Percentiles rank a stretch among this genome's conserved stretches.
phyloP scores from a whole-genome alignment of 1,140 invertebrate species.

The Bombus impatiens region DNA sequence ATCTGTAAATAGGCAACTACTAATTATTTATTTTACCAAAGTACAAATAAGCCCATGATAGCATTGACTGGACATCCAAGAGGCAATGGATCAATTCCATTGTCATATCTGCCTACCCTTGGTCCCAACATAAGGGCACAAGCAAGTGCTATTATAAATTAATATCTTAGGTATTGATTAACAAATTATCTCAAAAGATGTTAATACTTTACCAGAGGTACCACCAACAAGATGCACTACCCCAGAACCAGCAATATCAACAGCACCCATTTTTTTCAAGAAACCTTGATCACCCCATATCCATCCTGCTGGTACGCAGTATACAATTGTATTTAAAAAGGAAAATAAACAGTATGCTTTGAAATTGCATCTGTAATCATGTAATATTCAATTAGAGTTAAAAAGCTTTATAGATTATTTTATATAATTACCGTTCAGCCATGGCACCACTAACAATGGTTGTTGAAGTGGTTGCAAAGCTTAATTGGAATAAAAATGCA shows the following conservation, averaged over 20 bases:
- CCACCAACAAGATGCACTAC: conserved; percentile 94
- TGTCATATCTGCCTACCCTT: conserved; percentile 92
- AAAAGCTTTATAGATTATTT: neutral
- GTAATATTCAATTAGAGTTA: neutral
- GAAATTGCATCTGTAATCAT: conserved; percentile 89
- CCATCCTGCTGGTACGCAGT: conserved; percentile 97
- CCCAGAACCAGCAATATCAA: conserved; percentile 96
- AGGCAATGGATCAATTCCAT: conserved; percentile 88
- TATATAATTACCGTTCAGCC: conserved; percentile 88
- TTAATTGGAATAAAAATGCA: conserved; percentile 93
- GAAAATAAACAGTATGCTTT: conserved; percentile 96
- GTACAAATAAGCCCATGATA: conserved; percentile 94
- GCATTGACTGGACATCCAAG: conserved; percentile 95
- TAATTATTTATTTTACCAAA: conserved; percentile 85
- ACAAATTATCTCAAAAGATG: neutral
- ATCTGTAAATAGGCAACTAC: neutral
- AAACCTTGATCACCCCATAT: conserved; percentile 95
- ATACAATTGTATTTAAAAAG: conserved; percentile 93
- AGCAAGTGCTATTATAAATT: conserved; percentile 86
- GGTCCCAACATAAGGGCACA: conserved; percentile 95
- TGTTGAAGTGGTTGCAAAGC: conserved; percentile 95
- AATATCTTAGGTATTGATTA: neutral
- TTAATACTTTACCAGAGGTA: conserved; percentile 71
- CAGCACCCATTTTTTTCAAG: conserved; percentile 89
- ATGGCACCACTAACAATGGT: conserved; percentile 96